phyloP scores from a whole-genome alignment of 2,888 invertebrate species.

The Eugnorisma glareosa region DNA sequence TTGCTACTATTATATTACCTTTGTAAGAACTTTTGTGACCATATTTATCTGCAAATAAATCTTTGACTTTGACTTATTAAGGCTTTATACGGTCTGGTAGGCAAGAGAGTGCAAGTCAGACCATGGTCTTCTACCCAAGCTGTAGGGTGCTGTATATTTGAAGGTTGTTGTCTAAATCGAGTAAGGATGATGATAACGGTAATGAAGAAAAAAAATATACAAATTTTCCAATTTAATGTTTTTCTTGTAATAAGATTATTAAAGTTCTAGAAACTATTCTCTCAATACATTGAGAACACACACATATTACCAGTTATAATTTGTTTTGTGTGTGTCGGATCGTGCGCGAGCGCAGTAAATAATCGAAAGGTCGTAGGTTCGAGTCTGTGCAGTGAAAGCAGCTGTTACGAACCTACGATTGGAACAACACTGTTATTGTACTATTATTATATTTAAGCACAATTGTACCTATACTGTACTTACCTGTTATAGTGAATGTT shows the following conservation, averaged over 20 bases:
- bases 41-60: too few species aligned
- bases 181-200: neutral
- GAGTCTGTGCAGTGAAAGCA: constrained; percentile 67
- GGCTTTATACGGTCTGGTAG: too few species aligned
- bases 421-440: constrained; percentile 55
- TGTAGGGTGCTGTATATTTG: neutral
- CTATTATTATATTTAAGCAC: constrained; percentile 30
- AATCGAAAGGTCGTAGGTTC: constrained; percentile 69
- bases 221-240: too few species aligned
- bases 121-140: too few species aligned
- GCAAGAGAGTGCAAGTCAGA: too few species aligned
- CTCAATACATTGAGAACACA: constrained; percentile 57
- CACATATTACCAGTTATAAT: constrained; percentile 68
- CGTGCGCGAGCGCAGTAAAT: constrained; percentile 64
- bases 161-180: neutral
- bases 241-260: too few species aligned
- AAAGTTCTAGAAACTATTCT: constrained; percentile 17
- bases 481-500: constrained; percentile 9
- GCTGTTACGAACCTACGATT: constrained; percentile 56
- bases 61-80: too few species aligned
- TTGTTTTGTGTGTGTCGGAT: constrained; percentile 70
- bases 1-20: too few species aligned
- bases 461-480: constrained; percentile 16
- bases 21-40: too few species aligned
- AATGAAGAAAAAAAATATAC: too few species aligned